Conservation (phyloP, 2,113 vertebrate species). For the Ctenodactylus gundi region DNA sequence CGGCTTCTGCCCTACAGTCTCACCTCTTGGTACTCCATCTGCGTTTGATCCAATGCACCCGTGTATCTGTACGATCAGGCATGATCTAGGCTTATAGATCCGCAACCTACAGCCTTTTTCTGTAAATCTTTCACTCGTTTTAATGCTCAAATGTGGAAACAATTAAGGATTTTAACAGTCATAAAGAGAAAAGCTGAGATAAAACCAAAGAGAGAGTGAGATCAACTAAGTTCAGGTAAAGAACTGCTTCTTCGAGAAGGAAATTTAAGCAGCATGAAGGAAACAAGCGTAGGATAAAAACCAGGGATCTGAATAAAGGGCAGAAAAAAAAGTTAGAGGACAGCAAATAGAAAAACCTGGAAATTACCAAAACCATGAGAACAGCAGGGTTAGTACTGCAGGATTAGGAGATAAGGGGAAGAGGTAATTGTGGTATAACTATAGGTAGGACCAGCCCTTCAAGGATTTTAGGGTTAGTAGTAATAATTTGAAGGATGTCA, state of each 20-base stretch:
- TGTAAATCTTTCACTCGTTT: background rate
- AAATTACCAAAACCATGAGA: background rate
- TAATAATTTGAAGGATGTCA: background rate
- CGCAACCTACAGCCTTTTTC: background rate
- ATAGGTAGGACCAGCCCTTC: too few relatives aligned
- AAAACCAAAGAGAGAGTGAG: background rate
- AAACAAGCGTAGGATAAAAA: background rate
- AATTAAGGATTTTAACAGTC: background rate
- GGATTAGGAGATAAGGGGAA: background rate
- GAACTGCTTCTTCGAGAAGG: background rate
- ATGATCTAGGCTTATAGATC: background rate
- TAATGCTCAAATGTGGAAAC: background rate
- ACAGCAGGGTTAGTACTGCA: fast-evolving
- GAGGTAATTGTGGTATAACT: background rate
- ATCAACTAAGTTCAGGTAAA: background rate
- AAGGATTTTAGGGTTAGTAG: background rate
- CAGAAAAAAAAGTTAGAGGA: too few relatives aligned
- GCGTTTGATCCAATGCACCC: background rate
- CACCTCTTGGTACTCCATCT: background rate
- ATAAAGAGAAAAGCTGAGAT: background rate
- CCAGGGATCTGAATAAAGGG: background rate
- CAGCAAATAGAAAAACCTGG: background rate
- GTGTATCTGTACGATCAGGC: background rate
- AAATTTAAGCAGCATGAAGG: background rate
- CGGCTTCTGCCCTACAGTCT: background rate